Evolutionary conservation across 2,888 invertebrate species (phyloP).

Genomic region (Stenoptilia bipunctidactyla): DNA sequence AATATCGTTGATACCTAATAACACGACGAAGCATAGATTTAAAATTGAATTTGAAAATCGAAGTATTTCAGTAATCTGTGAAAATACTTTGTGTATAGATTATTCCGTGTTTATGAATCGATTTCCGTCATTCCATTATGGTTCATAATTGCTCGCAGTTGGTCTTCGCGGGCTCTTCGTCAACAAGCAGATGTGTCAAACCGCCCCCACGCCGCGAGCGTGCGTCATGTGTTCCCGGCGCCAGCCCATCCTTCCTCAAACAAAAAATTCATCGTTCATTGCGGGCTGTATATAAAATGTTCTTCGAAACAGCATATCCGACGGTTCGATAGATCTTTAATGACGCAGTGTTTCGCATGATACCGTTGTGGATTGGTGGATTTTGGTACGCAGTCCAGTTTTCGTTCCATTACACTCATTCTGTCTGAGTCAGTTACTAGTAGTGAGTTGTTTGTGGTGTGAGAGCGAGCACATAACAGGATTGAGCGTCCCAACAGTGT

Average conservation of each 20-base stretch:
- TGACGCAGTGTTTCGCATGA: too few species aligned
- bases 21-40: too few species aligned
- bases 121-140: background rate
- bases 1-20: too few species aligned
- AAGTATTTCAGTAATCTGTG: too few species aligned
- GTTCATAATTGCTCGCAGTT: background rate
- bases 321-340: too few species aligned
- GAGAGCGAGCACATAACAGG: background rate
- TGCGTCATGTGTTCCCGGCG: background rate
- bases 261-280: background rate
- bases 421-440: slow-evolving; percentile 27
- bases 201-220: background rate
- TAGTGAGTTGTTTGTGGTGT: slow-evolving; percentile 20
- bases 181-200: background rate
- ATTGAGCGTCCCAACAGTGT: slow-evolving; percentile 1
- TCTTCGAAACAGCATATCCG: too few species aligned
- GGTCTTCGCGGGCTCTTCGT: background rate
- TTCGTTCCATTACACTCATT: slow-evolving; percentile 8
- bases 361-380: background rate
- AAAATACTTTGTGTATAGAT: too few species aligned
- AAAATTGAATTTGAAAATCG: too few species aligned
- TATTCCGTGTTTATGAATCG: background rate
- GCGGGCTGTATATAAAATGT: too few species aligned
- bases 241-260: background rate
- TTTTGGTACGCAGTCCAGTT: slow-evolving; percentile 4